Conservation (phyloP, 2,113 vertebrate genomes). For the Danionella cerebrum region DNA sequence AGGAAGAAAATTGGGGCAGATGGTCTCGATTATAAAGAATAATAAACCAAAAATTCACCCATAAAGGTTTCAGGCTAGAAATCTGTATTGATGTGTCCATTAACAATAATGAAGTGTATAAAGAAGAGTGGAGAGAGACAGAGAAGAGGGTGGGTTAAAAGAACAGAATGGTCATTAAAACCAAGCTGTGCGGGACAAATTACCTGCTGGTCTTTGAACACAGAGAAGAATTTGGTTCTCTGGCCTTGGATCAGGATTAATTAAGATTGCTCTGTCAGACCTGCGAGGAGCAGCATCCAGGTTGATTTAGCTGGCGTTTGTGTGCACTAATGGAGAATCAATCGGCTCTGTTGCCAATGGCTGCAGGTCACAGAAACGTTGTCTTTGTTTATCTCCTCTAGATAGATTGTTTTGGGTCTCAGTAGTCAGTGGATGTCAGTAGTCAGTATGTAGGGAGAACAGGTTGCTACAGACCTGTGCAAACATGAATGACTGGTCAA, state of each 20-base stretch:
- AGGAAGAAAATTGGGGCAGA: not conserved
- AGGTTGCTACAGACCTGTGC: not conserved
- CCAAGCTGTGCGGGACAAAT: slow-evolving; percentile 28
- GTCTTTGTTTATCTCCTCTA: slow-evolving; percentile 6
- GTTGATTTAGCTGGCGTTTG: slow-evolving; percentile 23
- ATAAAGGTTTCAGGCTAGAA: too few species aligned
- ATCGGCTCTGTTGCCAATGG: slow-evolving; percentile 17
- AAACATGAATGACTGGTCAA: not conserved
- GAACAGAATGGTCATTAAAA: slow-evolving; percentile 28
- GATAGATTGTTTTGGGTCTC: not conserved
- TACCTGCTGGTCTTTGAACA: slow-evolving; percentile 42
- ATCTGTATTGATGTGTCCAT: not conserved
- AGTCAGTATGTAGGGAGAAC: too few species aligned
- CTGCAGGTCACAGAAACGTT: slow-evolving; percentile 11
- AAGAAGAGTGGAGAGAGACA: not conserved
- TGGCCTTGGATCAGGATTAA: slow-evolving; percentile 57
- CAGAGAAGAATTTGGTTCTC: slow-evolving; percentile 43
- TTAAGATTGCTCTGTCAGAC: slow-evolving; percentile 44
- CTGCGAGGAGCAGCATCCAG: slow-evolving; percentile 12
- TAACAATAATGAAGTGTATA: not conserved
- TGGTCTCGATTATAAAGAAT: not conserved
- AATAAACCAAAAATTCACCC: too few species aligned
- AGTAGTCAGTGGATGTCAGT: not conserved
- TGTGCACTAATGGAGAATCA: slow-evolving; percentile 35
- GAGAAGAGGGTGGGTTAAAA: not conserved